These are phyloP conservation scores for Caenorhabditis imperialis DNA, from an alignment of 2,888 invertebrate species.

Conservation along the genomic window DNA sequence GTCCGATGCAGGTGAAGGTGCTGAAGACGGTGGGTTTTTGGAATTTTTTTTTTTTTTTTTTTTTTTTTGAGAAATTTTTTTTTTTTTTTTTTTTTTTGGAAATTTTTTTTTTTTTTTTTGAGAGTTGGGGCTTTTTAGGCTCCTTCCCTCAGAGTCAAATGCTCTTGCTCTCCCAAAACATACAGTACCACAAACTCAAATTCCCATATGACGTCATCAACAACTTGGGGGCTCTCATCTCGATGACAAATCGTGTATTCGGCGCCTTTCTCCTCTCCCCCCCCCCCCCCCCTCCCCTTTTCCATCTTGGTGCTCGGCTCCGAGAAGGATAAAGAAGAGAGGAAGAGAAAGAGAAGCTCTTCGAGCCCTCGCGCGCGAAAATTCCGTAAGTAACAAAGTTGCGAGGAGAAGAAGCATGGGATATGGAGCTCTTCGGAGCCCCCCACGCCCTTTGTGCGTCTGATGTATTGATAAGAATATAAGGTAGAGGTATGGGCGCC, in stretches of 20 bases:
- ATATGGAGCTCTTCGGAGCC: no score
- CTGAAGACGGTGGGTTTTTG: conserved; percentile 66
- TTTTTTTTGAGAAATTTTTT: no score
- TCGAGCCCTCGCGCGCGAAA: conserved; percentile 14
- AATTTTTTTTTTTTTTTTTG: conserved; percentile 2
- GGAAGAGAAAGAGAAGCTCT: conserved; percentile 8
- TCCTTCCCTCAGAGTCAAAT: no score
- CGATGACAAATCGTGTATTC: conserved; percentile 53
- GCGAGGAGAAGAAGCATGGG: conserved; percentile 20
- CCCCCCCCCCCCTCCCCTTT: conserved; percentile 9
- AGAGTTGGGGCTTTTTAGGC: not conserved
- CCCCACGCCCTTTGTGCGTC: no score
- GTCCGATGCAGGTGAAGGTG: conserved; percentile 67
- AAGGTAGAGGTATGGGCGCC: no score
- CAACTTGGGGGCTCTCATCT: conserved; percentile 20
- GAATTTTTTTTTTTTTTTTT: no score
- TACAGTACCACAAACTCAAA: not conserved
- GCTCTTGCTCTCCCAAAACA: no score
- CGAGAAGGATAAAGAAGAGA: conserved; percentile 3
- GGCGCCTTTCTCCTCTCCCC: conserved; percentile 30
- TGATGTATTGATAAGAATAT: no score
- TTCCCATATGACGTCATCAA: not conserved
- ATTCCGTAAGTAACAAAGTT: conserved; percentile 43
- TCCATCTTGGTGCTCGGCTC: conserved; percentile 9
- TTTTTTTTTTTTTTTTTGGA: conserved; percentile 5